Base-by-base conservation (phyloP, 2,797 vertebrate species). In the Argya squamiceps region DNA sequence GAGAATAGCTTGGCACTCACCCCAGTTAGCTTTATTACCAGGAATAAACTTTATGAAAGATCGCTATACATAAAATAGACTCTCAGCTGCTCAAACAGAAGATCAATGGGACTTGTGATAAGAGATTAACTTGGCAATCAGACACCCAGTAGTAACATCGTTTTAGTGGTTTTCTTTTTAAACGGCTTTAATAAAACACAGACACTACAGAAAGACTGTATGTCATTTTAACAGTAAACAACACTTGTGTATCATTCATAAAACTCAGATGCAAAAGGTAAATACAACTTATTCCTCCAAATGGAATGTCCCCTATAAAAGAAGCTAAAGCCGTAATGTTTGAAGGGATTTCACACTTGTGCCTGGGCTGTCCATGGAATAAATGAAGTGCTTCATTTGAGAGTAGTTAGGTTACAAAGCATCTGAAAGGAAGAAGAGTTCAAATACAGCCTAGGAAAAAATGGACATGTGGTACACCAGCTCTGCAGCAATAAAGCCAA, bases 41-140 rank as follows among this genome's bases (percentile, higher is more conserved):
- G 98, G 98, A 98, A 98, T 98, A 98, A 98, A 98, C 97, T 97
- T 97, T 97, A 98, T 97, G 97, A 98, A 98, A 98, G 97, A 98
- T 96, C 67, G 97, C 97, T 97, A 96, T 93, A 97, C 97, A 98
- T 97, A 98, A 97, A 98, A 96, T 85, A 98, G 97, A 97, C 96
- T 91, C 97, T 97, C 98, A 98, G 98, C 98, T 98, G 98, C 96
- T 98, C 97, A 97, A 98, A 97, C 96, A 97, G 97, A 97, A 98
- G 97, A 97, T 98, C 98, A 98, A 97, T 98, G 98, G 98, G 97
- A 97, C 96, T 93, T 97, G 96, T 91, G 97, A 98, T 97, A 98
- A 97, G 96, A 98, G 98, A 97, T 98, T 98, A 98, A 97, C 93
- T 88, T 93, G 93, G 96, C 98, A 97, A 97, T 97, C 98, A 97